phyloP scores from a whole-genome alignment of 2,113 vertebrate species.

The Megaleporinus macrocephalus region DNA sequence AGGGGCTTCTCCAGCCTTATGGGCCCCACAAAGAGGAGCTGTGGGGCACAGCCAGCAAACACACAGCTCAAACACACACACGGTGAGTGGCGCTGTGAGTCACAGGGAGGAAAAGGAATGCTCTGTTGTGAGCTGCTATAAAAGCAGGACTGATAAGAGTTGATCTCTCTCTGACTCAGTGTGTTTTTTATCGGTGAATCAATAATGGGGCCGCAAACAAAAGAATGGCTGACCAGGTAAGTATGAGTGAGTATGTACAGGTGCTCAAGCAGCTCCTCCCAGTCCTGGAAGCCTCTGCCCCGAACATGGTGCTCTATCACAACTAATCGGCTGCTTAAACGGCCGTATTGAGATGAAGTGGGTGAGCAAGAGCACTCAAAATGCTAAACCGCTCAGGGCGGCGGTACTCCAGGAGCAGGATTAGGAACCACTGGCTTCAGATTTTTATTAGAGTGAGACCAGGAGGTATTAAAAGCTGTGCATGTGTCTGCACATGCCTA shows the following conservation, averaged over 20 bases:
- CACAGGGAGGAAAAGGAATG: slow-evolving; percentile 12
- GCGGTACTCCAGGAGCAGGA: too few relatives aligned
- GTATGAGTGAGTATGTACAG: not conserved
- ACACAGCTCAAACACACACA: not conserved
- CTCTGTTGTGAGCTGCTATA: not conserved
- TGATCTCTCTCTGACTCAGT: not conserved
- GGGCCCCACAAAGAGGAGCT: not conserved
- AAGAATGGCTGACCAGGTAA: not conserved
- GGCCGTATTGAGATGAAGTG: too few relatives aligned
- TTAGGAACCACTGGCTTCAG: not conserved
- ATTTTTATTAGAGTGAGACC: too few relatives aligned
- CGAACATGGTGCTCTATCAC: not conserved
- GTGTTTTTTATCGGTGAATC: not conserved
- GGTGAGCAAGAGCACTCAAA: too few relatives aligned
- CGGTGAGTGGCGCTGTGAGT: slow-evolving; percentile 42
- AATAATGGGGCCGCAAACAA: not conserved
- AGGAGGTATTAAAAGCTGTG: too few relatives aligned
- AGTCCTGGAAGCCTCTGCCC: not conserved
- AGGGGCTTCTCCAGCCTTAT: not conserved
- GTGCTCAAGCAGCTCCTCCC: not conserved
- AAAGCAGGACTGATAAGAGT: slow-evolving; percentile 17
- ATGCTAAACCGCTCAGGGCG: too few relatives aligned
- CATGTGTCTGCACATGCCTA: too few relatives aligned
- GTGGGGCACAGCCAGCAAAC: not conserved
- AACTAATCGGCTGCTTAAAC: too few relatives aligned